Evolutionary conservation across 64 coral and sea anemone species (phyloP), one percentile per base, ranked within the genome.

Genomic region (Montipora foliosa): DNA sequence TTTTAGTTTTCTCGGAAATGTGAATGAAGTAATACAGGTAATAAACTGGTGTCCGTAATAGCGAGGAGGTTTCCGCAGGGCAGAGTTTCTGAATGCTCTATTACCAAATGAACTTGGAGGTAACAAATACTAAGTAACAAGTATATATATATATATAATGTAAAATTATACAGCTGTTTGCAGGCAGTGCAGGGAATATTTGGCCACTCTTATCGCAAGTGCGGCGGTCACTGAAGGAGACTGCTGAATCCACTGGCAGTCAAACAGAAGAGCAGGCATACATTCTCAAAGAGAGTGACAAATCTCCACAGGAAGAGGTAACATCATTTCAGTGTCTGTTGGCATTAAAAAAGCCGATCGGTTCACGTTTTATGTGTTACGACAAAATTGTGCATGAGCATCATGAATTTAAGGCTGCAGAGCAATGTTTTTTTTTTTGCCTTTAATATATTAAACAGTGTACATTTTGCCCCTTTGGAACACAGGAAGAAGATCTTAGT

Each of bases 401-500:
- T 67, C 64, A 67, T 67, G 17, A 67, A 14, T 5, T 19, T 67
- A 67, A 67, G 64, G 64, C 64, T 4, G 52, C 52, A 55, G 52
- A 55, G 52, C 52, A 55, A 55, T 55, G 3, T 5, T 55, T 55
- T 55, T 55, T 55, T 55, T 55, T 55, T 55, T 55, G 52, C 52
- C 52, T 7, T 55, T 55, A 55, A 8, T 74, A 22, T 74, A 24
- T 24, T 74, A 74, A 74, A 22, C 70, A 21, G 19, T 74, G 70
- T 25, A 22, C 7, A 22, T 74, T n/a, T 74, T 22, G 19, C 21
- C 7, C 7, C 19, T 74, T 25, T 22, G 19, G 17, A 73, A 20
- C 22, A 21, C 70, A 74, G 70, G 70, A 74, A 74, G 70, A 74
- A 8, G 70, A 55, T 55, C 52, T 74, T 25, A 74, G 70, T 74